phyloP scores from a whole-genome alignment of 1,140 invertebrate genomes.

The Cotesia chilonis region DNA sequence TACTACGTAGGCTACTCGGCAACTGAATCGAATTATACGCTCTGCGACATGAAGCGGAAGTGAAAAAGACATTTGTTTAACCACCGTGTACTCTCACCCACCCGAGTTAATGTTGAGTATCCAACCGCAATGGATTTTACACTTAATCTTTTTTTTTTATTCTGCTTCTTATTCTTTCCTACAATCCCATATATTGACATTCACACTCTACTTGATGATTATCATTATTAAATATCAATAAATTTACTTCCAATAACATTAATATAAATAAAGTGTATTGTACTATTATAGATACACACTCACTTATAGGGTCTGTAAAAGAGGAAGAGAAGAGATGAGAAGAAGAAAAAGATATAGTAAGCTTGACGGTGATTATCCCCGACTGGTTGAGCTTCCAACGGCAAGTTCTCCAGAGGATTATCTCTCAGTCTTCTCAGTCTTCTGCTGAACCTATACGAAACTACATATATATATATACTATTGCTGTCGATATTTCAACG shows the following conservation, averaged over 20 bases:
- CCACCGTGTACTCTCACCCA: conserved; percentile 34
- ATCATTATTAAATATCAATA: too few relatives aligned
- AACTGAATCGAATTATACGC: conserved; percentile 45
- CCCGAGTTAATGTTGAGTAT: conserved; percentile 37
- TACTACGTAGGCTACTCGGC: conserved; percentile 39
- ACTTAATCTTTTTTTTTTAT: conserved; percentile 19
- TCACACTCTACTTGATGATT: not conserved
- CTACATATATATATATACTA: conserved; percentile 10
- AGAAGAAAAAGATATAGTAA: conserved; percentile 27
- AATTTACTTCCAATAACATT: too few relatives aligned
- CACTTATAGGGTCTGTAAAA: not conserved
- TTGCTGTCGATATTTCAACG: conserved; percentile 59
- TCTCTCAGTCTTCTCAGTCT: conserved; percentile 48
- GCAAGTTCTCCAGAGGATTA: conserved; percentile 56
- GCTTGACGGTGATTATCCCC: conserved; percentile 60
- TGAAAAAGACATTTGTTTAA: conserved; percentile 45
- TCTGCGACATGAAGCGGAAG: conserved; percentile 41
- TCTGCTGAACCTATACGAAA: conserved; percentile 19
- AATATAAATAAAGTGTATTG: too few relatives aligned
- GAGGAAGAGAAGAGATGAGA: not conserved
- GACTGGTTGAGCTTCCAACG: conserved; percentile 56
- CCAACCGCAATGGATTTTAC: conserved; percentile 27
- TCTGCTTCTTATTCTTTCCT: too few relatives aligned
- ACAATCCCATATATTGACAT: conserved; percentile 25
- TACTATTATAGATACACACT: too few relatives aligned